Evolutionary conservation across 2,888 invertebrate genomes (phyloP).

Genomic region (Leptinotarsa haldemani): DNA sequence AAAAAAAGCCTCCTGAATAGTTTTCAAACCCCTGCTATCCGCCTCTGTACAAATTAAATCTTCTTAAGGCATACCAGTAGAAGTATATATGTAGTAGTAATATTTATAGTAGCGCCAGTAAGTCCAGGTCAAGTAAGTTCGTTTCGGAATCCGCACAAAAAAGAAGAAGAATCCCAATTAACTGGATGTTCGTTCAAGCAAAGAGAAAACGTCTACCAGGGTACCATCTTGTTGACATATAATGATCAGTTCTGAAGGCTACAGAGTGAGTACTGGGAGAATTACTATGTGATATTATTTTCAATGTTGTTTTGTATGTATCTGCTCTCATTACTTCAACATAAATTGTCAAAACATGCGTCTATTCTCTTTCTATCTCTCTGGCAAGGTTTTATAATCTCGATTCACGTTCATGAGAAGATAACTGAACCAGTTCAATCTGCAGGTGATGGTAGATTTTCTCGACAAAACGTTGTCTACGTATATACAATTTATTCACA

Average conservation of each 20-base stretch:
- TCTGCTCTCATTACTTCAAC: neutral
- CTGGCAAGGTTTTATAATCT: neutral
- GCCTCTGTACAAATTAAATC: slow-evolving; percentile 5
- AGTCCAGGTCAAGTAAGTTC: slow-evolving; percentile 26
- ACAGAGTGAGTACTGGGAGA: neutral
- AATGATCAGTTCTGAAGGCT: slow-evolving; percentile 9
- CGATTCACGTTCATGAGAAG: too few species aligned
- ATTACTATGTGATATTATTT: neutral
- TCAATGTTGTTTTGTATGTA: neutral
- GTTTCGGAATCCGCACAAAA: slow-evolving; percentile 13
- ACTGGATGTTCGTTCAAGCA: slow-evolving; percentile 15
- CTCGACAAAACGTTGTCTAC: too few species aligned
- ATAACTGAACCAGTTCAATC: too few species aligned
- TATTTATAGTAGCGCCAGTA: slow-evolving; percentile 23
- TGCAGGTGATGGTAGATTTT: too few species aligned
- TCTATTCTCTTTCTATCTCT: neutral
- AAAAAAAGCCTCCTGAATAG: neutral
- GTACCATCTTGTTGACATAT: slow-evolving; percentile 11
- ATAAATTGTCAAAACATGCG: neutral
- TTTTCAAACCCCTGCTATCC: neutral
- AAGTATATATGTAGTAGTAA: slow-evolving; percentile 13
- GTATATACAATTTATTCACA: too few species aligned
- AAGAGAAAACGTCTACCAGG: neutral
- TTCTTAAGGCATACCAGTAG: slow-evolving; percentile 20
- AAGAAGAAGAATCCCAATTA: slow-evolving; percentile 26